Percentiles rank a stretch among this genome's conserved stretches.
Conservation (phyloP, 2,797 vertebrate genomes). For the Spinus pinus region DNA sequence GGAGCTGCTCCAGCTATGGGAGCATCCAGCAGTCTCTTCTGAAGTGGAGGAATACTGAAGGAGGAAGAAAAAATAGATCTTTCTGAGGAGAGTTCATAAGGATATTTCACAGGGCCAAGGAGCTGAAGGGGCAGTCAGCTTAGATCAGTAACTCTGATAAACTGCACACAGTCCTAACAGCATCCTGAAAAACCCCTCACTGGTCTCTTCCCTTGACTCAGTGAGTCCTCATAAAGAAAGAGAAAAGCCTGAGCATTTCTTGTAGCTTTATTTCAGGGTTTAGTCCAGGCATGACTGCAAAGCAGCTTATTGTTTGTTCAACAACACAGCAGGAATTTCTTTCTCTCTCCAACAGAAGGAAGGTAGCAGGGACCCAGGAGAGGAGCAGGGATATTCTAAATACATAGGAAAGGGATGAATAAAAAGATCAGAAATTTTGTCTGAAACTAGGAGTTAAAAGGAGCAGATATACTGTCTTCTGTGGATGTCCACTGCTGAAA, state of each 20-base stretch:
- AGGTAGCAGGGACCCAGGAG: not conserved
- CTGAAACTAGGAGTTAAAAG: not conserved
- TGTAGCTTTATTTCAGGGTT: not conserved
- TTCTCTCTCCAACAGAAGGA: not conserved
- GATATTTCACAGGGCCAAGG: not conserved
- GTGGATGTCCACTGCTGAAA: not conserved
- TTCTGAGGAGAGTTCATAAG: not conserved
- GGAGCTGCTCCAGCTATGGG: not conserved
- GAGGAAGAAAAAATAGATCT: not conserved
- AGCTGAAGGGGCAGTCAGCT: not conserved
- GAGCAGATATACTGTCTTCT: not conserved
- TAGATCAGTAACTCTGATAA: not conserved
- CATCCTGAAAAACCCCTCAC: not conserved
- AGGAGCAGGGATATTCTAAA: not conserved
- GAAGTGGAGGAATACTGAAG: not conserved
- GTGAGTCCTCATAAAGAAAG: not conserved
- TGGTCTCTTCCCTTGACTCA: not conserved
- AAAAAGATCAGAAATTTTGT: not conserved
- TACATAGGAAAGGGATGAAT: not conserved
- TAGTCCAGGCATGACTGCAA: not conserved
- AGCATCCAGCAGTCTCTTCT: not conserved
- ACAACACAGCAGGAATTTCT: not conserved
- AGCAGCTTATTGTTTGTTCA: not conserved
- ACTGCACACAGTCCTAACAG: not conserved
- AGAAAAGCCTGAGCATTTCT: not conserved